Evolutionary conservation across 2,888 invertebrate species (phyloP), one percentile per base, ranked within the genome.

Genomic region (Scaptomyza flava): DNA sequence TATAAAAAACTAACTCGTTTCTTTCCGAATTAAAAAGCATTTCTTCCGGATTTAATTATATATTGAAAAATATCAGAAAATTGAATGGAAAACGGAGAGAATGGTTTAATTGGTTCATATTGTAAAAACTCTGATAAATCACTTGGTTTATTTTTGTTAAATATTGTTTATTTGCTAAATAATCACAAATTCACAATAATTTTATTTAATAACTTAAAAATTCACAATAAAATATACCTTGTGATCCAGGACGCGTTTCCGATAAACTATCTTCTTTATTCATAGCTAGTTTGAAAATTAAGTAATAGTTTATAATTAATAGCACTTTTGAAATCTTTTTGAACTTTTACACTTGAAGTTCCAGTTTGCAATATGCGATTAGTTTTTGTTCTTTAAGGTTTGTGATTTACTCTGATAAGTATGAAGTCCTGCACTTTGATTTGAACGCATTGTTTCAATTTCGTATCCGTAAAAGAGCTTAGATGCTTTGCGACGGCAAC

Each of bases 181-280:
- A 6, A 23, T 6, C 14, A 8, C 45, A 46, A 34, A 34, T 34
- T 11, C 33, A 11, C 33, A 38, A 31, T 9, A 31, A 9, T 31
- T 11, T 30, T 0, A 6, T 33, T 14, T 17, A 2, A 27, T 14
- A 23, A 12, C 12, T 9, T 9, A 8, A 9, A 6, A 1, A 27
- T 30, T 17, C 20, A 31, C 4, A 41, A 23, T 17, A 4, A 45
- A 30, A 31, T 69, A 68, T 85, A 89, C 89, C 89, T 90, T 90
- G 90, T 5, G 89, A 78, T 41, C 76, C 65, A 20, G 90, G 85
- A 42, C 88, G 89, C 31, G 78, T 58, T 60, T 87, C 79, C 43
- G 78, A 52, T 48, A 79, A 61, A 48, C 60, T 69, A 43, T 90
- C 89, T 48, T 90, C 89, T 62, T 90, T 89, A 67, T 89, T 90